These are phyloP conservation scores for Dendrolimus pini DNA, from an alignment of 2,888 invertebrate species.

Conservation along the genomic window DNA sequence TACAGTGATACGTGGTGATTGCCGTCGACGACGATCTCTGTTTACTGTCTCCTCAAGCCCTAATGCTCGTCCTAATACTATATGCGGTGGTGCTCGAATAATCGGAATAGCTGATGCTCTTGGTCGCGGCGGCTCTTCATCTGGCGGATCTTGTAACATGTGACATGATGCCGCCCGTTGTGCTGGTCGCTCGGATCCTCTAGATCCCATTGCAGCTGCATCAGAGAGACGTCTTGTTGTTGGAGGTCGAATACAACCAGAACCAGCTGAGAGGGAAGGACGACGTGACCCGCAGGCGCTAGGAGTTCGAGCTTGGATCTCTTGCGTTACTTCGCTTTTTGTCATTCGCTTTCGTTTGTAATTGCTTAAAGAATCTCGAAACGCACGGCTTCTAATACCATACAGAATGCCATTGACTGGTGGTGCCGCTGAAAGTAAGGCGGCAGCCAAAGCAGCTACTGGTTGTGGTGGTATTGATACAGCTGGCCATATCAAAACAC, in stretches of 20 bases:
- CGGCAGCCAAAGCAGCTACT: slow-evolving; percentile 78
- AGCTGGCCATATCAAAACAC: slow-evolving; percentile 81
- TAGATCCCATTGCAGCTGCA: slow-evolving; percentile 62
- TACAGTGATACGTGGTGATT: slow-evolving; percentile 83
- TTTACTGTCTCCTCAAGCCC: slow-evolving; percentile 62
- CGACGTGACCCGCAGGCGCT: slow-evolving; percentile 85
- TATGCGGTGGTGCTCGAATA: slow-evolving; percentile 74
- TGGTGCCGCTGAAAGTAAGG: slow-evolving; percentile 82
- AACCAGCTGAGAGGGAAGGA: slow-evolving; percentile 80
- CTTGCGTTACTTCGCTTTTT: slow-evolving; percentile 86
- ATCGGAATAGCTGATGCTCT: slow-evolving; percentile 64
- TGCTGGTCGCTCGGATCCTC: slow-evolving; percentile 61
- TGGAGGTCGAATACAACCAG: slow-evolving; percentile 60
- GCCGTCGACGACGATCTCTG: slow-evolving; percentile 55
- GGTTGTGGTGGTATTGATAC: slow-evolving; percentile 48
- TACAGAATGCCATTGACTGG: slow-evolving; percentile 87
- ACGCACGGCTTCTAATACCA: slow-evolving; percentile 83
- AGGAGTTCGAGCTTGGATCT: slow-evolving; percentile 87
- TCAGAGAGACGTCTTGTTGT: slow-evolving; percentile 61
- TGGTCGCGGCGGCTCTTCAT: slow-evolving; percentile 50
- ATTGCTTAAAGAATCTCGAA: slow-evolving; percentile 84
- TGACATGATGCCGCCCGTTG: slow-evolving; percentile 82
- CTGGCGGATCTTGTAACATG: slow-evolving; percentile 79
- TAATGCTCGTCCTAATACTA: slow-evolving; percentile 78
- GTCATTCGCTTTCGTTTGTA: slow-evolving; percentile 87